Base-by-base conservation (phyloP, 1,140 invertebrate genomes). In the Drosophila tropicalis region DNA sequence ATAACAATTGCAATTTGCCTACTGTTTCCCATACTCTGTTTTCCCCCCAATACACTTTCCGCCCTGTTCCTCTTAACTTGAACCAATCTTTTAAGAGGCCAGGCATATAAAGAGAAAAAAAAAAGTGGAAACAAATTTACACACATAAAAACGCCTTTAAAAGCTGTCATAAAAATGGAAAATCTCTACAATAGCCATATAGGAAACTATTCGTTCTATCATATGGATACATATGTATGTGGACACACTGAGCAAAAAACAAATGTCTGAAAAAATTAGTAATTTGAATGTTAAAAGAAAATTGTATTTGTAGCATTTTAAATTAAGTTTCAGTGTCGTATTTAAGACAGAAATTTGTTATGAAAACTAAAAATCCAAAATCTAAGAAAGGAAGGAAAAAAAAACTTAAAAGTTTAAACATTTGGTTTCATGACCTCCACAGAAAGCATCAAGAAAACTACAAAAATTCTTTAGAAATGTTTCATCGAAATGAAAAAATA, bases 131-230 rank as follows among this genome's bases (percentile, higher is more conserved):
- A 70, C 60, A 70, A 76, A 85, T 82, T 87, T 70, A 79, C 79
- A 79, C 75, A 72, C 66, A 70, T 70, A 64, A 70, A 86, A 86
- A 70, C 55, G 68, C 55, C 74, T 85, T 79, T 76, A 76, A 85
- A 79, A 81, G 74, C 67, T 81, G 74, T 81, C 82, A 86, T 81
- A 78, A 76, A 77, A 81, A 75, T 47, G 62, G 55, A 78, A 78
- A 51, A 73, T 74, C 67, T 76, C 70, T 56, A 58, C 70, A 60
- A 74, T 62, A 64, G 64, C 47, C 63, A 76, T 74, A 64, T 51
- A 67, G 67, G 67, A 51, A 51, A 51, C 44, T 51, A 51, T 51
- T 51, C 19, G 17, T 51, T 77, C 69, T 67, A 58, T 62, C 58
- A 77, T 70, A 77, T 73, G 60, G 56, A 74, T 67, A n/a, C n/a